phyloP scores from a whole-genome alignment of 2,888 invertebrate species.

The Diplazon laetatorius region DNA sequence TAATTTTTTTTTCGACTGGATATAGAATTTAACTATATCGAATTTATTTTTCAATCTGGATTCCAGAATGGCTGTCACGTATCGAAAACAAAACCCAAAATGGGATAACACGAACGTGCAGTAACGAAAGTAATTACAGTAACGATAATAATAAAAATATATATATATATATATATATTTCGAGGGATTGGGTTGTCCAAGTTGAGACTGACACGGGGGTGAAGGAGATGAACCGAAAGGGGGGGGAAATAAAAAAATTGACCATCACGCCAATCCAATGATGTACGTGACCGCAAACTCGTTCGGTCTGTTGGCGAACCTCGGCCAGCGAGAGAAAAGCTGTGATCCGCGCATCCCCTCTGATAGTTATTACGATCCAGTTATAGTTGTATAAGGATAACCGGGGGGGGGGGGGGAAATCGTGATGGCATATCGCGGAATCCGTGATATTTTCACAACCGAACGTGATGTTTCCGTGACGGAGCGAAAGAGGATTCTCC shows the following conservation, averaged over 20 bases:
- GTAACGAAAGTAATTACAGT: constrained; percentile 65
- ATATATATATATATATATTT: constrained; percentile 65
- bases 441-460: constrained; percentile 37
- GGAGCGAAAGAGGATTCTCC: constrained; percentile 23
- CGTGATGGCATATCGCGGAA: constrained; percentile 60
- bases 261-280: constrained; percentile 59
- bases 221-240: constrained; percentile 21
- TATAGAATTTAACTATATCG: constrained; percentile 22
- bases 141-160: constrained; percentile 69
- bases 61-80: constrained; percentile 39
- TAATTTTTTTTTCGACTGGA: constrained; percentile 9
- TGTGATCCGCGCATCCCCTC: constrained; percentile 61
- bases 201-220: constrained; percentile 2
- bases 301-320: constrained; percentile 36
- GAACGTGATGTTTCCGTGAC: constrained; percentile 20
- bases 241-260: constrained; percentile 58
- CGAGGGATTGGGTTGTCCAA: constrained; percentile 33
- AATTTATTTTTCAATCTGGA: constrained; percentile 20
- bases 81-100: too few species aligned
- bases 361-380: constrained; percentile 65
- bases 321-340: constrained; percentile 28
- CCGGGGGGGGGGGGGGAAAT: constrained; percentile 43
- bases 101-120: constrained; percentile 35
- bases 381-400: constrained; percentile 55
- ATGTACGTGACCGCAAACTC: constrained; percentile 69